Base-by-base conservation (phyloP, 2,113 vertebrate species). In the Myodes glareolus region DNA sequence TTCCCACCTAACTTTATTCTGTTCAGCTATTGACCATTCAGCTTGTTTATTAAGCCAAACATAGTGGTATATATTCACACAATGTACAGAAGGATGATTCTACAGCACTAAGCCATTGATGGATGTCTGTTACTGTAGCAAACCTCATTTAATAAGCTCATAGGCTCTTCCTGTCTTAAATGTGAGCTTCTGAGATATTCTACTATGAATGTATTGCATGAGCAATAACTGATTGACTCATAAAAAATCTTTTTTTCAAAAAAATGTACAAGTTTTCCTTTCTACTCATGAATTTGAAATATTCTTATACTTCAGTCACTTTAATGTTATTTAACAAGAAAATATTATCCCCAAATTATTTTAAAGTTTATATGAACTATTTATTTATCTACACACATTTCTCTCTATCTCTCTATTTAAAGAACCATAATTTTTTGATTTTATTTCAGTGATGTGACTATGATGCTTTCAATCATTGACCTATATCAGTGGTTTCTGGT, bases 391-490 rank as follows among this genome's bases (percentile, higher is more conserved):
- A 52, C 6, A 52, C 5, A 78, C 23, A 76, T 25, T 29, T 50
- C 2, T 25, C 13, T 50, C 5, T 78, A 31, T 50, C 11, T 78
- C 2, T 47, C 17, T 31, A 77, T 77, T 47, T 47, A 50, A 29
- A 47, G 6, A 77, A 39, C 39, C 52, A 95, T 77, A 52, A 19
- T 92, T 97, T 50, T 50, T 78, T 87, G 39, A 91, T 68, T 97
- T 97, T 68, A 65, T 95, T 77, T 96, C 95, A 96, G 50, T 93
- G 77, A 92, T 78, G 23, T 96, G 73, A 90, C 87, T 96, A 95
- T 92, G 77, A 12, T 81, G 42, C 58, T 97, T 98, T 98, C 96
- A 93, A 93, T 98, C 98, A 96, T n/a, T 97, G 86, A 73, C 92
- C 96, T 95, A 68, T 76, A 98, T 98, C 84, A 88, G 68, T 97